A percentile compares a stretch with the other conserved stretches of the same genome.
phyloP scores from a whole-genome alignment of 2,797 vertebrate genomes.

The Numenius phaeopus region DNA sequence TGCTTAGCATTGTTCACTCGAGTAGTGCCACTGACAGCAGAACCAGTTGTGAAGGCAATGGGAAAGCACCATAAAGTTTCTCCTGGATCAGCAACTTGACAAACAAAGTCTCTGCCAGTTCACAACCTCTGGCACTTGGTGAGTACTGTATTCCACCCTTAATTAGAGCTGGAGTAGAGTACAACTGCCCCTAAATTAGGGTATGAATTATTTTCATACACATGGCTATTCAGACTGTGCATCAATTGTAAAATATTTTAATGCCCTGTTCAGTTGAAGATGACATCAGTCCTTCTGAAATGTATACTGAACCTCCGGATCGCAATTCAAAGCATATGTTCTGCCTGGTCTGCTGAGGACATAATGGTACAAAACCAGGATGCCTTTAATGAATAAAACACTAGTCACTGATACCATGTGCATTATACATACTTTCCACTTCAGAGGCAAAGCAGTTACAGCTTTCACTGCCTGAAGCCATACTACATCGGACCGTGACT shows the following conservation, averaged over 20 bases:
- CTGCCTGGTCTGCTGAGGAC: slow-evolving; percentile 43
- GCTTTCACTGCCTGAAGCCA: slow-evolving; percentile 48
- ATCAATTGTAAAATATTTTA: not conserved
- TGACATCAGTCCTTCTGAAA: slow-evolving; percentile 35
- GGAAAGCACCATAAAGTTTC: not conserved
- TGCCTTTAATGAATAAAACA: slow-evolving; percentile 72
- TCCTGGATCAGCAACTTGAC: not conserved
- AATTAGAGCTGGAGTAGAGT: not conserved
- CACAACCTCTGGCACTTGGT: not conserved
- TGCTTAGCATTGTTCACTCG: not conserved
- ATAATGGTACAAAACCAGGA: slow-evolving; percentile 20
- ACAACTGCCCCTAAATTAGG: not conserved
- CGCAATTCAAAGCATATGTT: slow-evolving; percentile 36
- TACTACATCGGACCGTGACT: not conserved
- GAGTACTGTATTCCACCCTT: not conserved
- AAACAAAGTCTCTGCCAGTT: not conserved
- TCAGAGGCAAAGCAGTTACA: slow-evolving; percentile 27
- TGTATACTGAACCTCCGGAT: not conserved
- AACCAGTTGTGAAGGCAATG: not conserved
- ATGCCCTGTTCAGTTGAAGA: not conserved
- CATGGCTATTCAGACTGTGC: not conserved
- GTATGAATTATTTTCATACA: not conserved
- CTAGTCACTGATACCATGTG: slow-evolving; percentile 43
- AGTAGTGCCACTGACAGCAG: not conserved
- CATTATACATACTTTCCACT: slow-evolving; percentile 59